Percentiles rank a stretch among this genome's conserved stretches.
Evolutionary conservation across 64 coral and sea anemone genomes (phyloP).

Genomic region (Montipora capricornis): DNA sequence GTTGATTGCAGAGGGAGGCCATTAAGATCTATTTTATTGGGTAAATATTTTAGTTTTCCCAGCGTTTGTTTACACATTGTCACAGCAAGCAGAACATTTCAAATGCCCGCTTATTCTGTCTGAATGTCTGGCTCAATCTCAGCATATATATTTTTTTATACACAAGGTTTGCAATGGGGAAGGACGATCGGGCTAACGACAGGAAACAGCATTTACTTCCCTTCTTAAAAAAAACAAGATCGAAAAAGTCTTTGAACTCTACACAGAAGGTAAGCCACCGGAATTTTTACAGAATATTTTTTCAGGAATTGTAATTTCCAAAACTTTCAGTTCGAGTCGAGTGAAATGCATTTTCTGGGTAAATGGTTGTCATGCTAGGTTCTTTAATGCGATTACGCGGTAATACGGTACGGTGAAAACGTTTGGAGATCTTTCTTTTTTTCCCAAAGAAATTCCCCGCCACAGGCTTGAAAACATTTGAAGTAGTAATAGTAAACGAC

Average conservation of each 20-base stretch:
- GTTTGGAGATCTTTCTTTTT: too few relatives aligned
- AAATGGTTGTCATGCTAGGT: too few relatives aligned
- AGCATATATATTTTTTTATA: neutral
- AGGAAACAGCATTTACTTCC: conserved; percentile 41
- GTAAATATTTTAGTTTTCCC: conserved; percentile 48
- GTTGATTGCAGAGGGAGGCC: conserved; percentile 1
- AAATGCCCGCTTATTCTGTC: neutral
- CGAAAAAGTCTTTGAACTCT: conserved; percentile 35
- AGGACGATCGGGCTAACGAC: conserved; percentile 40
- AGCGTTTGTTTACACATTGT: conserved; percentile 22
- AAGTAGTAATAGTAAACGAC: too few relatives aligned
- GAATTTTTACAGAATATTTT: too few relatives aligned
- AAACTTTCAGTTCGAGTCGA: too few relatives aligned
- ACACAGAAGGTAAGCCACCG: neutral
- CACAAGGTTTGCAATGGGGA: conserved; percentile 19
- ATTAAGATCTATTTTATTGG: conserved; percentile 6
- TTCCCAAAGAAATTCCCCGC: too few relatives aligned
- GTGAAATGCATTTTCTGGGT: too few relatives aligned
- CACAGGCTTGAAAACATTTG: too few relatives aligned
- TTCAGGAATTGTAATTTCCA: too few relatives aligned
- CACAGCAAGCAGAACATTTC: neutral
- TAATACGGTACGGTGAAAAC: too few relatives aligned
- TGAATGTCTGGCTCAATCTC: neutral
- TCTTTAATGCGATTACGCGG: too few relatives aligned
- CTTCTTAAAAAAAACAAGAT: conserved; percentile 41